Evolutionary conservation across 2,888 invertebrate genomes (phyloP).

Genomic region (Drosophila anomelani): DNA sequence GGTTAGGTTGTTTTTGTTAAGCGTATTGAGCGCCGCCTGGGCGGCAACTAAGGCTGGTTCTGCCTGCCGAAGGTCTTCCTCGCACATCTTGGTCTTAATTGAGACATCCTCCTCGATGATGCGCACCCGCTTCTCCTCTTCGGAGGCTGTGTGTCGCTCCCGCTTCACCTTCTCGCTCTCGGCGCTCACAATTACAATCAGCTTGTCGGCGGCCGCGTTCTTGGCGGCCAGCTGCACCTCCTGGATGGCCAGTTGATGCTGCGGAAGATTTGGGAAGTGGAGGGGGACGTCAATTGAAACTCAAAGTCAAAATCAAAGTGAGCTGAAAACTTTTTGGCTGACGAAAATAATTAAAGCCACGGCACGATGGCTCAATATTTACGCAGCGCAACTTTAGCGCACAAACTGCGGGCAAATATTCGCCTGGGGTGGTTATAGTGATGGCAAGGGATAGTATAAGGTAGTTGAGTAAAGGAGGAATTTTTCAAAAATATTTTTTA

Average conservation of each 20-base stretch:
- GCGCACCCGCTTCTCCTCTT: slow-evolving; percentile 95
- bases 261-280: background rate
- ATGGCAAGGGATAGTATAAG: background rate
- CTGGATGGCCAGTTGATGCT: slow-evolving; percentile 87
- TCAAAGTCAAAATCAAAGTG: slow-evolving; percentile 53
- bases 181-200: slow-evolving; percentile 94
- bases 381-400: slow-evolving; percentile 59
- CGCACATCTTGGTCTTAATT: slow-evolving; percentile 94
- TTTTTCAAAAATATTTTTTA: background rate
- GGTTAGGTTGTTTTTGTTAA: slow-evolving; percentile 98
- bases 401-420: slow-evolving; percentile 51
- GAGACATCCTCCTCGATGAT: slow-evolving; percentile 95
- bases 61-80: slow-evolving; percentile 95
- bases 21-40: slow-evolving; percentile 90
- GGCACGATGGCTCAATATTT: slow-evolving; percentile 77
- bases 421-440: background rate
- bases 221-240: slow-evolving; percentile 94
- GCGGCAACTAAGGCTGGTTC: slow-evolving; percentile 96
- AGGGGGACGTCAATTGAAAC: slow-evolving; percentile 38
- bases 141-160: slow-evolving; percentile 92
- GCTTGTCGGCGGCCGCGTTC: slow-evolving; percentile 95
- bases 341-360: slow-evolving; percentile 69
- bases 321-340: slow-evolving; percentile 55
- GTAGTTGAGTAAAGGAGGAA: background rate
- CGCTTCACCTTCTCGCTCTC: slow-evolving; percentile 96